These are phyloP conservation scores for Zalophus californianus DNA, from an alignment of 2,797 vertebrate species.

Conservation along the genomic window DNA sequence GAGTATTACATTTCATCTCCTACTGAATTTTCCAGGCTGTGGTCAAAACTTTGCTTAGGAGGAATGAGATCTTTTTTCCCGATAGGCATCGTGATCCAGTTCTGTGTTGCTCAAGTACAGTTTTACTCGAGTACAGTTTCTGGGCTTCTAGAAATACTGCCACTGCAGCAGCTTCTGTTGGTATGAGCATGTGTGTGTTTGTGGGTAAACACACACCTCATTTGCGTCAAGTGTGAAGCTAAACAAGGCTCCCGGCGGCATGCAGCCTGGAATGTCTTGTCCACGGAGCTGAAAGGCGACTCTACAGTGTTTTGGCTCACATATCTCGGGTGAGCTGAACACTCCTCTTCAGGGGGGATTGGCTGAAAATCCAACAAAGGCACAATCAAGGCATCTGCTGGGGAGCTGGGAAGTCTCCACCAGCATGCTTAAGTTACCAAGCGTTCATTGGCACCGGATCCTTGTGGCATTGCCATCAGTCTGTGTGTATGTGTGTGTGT, in stretches of 20 bases:
- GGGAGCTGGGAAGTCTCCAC: conserved; percentile 46
- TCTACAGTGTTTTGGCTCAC: conserved; percentile 74
- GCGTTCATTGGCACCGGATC: not conserved
- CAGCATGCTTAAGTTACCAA: conserved; percentile 9
- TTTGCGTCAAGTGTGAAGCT: conserved; percentile 81
- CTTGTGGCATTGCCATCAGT: not conserved
- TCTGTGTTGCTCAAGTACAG: not conserved
- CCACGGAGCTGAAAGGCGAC: conserved; percentile 73
- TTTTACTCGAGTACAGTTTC: not conserved
- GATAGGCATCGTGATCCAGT: conserved; percentile 11
- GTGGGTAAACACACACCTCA: conserved; percentile 79
- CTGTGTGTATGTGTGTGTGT: not conserved
- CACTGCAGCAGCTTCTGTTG: conserved; percentile 72
- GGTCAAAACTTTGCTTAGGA: conserved; percentile 73
- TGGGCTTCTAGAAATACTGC: conserved; percentile 60
- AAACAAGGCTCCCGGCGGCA: conserved; percentile 72
- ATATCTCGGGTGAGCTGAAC: conserved; percentile 44
- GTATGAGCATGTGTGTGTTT: conserved; percentile 74
- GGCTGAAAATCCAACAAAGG: conserved; percentile 76
- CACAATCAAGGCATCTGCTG: conserved; percentile 54
- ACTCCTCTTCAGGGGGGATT: conserved; percentile 51
- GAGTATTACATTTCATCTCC: conserved; percentile 88
- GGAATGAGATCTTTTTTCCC: conserved; percentile 62
- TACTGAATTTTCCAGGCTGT: conserved; percentile 83
- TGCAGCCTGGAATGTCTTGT: conserved; percentile 78